Evolutionary conservation across 2,797 vertebrate species (phyloP), one percentile per base, ranked within the genome.

Genomic region (Acipenser ruthenus): DNA sequence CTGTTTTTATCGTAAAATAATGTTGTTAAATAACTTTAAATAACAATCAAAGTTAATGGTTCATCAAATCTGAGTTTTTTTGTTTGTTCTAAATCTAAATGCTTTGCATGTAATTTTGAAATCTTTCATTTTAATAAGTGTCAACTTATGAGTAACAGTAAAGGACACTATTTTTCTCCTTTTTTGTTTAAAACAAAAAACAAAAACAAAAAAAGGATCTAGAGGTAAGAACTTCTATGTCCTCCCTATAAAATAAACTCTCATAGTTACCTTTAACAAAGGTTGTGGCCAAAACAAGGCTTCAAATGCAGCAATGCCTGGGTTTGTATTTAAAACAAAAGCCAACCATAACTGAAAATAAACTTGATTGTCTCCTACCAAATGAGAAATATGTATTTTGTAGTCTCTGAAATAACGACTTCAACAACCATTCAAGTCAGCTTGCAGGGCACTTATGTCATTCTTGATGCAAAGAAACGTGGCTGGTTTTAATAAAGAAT

Each of bases 391-490:
- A 86, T 88, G 86, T 88, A 86, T 88, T 88, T 87, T 68, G 81
- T 83, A 83, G 81, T 82, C 75, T 82, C 78, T 77, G 76, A 93
- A 94, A 94, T 94, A 95, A 95, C 92, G 89, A 92, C 89, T 91
- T 95, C 92, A 87, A 91, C 91, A 79, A 87, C 84, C 91, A 90
- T 94, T 93, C 90, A 93, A 94, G 93, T 94, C 93, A 94, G 92
- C 85, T 89, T 92, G 82, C 88, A 89, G 89, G 87, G 88, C 79
- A 82, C 61, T 81, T 87, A 89, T 89, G 15, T 18, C 15, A 18
- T 18, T 91, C 88, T 92, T 91, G 94, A 90, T 89, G 91, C 83
- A 80, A 75, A 73, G 84, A 90, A 88, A 91, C 90, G 90, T 88
- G 92, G 87, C 89, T 92, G 90, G 82, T 93, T 93, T 94, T 94